Evolutionary conservation across 2,113 vertebrate genomes (phyloP).

Genomic region (Pimephales promelas): DNA sequence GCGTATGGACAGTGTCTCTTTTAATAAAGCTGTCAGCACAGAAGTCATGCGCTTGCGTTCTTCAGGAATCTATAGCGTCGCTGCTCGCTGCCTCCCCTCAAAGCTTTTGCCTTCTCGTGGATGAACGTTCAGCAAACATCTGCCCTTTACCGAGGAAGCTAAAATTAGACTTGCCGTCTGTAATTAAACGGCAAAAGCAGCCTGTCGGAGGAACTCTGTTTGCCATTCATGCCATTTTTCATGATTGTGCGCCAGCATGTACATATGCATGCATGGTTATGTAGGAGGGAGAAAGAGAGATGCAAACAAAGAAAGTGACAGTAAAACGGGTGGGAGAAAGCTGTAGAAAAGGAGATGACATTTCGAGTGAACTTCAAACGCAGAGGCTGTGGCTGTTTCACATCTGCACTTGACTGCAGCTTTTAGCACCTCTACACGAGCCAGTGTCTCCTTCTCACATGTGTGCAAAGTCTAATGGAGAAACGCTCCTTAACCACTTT

Average conservation of each 20-base stretch:
- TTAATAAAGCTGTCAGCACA: constrained; percentile 58
- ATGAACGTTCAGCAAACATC: constrained; percentile 60
- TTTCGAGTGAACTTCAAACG: constrained; percentile 42
- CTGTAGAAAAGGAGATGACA: constrained; percentile 46
- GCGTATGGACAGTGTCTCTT: constrained; percentile 50
- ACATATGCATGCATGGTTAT: constrained; percentile 1
- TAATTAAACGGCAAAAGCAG: constrained; percentile 67
- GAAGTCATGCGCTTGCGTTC: constrained; percentile 55
- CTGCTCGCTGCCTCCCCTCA: constrained; percentile 50
- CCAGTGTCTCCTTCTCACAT: constrained; percentile 59
- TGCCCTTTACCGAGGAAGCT: constrained; percentile 63
- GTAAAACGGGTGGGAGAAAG: constrained; percentile 45
- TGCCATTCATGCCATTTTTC: constrained; percentile 11
- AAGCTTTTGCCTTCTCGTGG: constrained; percentile 53
- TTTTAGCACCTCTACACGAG: constrained; percentile 63
- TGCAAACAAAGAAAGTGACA: constrained; percentile 52
- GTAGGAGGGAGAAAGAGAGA: constrained; percentile 49
- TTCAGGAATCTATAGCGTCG: constrained; percentile 62
- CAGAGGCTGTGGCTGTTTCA: constrained; percentile 56
- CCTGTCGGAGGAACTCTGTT: background rate
- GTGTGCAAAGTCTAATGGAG: constrained; percentile 65
- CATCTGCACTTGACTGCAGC: constrained; percentile 62
- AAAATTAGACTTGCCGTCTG: constrained; percentile 71
- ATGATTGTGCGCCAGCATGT: background rate
- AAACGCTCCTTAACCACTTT: constrained; percentile 51